phyloP scores from a whole-genome alignment of 2,888 invertebrate species.

The Sesia apiformis region DNA sequence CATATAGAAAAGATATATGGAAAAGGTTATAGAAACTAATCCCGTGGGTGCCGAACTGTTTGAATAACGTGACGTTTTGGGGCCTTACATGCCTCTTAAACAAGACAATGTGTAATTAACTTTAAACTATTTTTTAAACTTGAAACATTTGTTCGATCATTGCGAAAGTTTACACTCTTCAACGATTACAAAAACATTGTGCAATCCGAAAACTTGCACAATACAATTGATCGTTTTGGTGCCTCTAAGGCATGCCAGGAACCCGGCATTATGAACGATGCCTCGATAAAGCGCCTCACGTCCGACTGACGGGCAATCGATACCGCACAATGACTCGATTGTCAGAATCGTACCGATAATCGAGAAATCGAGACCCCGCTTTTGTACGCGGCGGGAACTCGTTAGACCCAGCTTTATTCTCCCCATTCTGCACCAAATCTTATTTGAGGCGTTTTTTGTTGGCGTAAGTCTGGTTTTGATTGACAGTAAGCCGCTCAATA shows the following conservation, averaged over 20 bases:
- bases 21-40: too few relatives aligned
- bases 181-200: too few relatives aligned
- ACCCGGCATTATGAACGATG: background rate
- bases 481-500: slow-evolving; percentile 49
- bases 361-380: slow-evolving; percentile 2
- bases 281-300: background rate
- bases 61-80: too few relatives aligned
- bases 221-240: too few relatives aligned
- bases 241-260: background rate
- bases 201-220: background rate
- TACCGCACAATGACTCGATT: slow-evolving; percentile 34
- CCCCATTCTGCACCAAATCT: slow-evolving; percentile 19
- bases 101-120: too few relatives aligned
- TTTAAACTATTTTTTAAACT: too few relatives aligned
- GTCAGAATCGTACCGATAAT: slow-evolving; percentile 5
- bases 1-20: too few relatives aligned
- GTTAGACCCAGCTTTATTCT: slow-evolving; percentile 30
- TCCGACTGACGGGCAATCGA: slow-evolving; percentile 15
- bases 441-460: slow-evolving; percentile 15
- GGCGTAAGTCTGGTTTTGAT: slow-evolving; percentile 40
- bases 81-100: too few relatives aligned
- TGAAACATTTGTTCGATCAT: too few relatives aligned
- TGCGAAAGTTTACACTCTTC: too few relatives aligned
- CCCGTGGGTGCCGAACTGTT: too few relatives aligned
- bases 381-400: slow-evolving; percentile 19